Percentiles rank a stretch among this genome's conserved stretches.
Conservation (phyloP, 2,797 vertebrate genomes). For the Serranus cabrilla region DNA sequence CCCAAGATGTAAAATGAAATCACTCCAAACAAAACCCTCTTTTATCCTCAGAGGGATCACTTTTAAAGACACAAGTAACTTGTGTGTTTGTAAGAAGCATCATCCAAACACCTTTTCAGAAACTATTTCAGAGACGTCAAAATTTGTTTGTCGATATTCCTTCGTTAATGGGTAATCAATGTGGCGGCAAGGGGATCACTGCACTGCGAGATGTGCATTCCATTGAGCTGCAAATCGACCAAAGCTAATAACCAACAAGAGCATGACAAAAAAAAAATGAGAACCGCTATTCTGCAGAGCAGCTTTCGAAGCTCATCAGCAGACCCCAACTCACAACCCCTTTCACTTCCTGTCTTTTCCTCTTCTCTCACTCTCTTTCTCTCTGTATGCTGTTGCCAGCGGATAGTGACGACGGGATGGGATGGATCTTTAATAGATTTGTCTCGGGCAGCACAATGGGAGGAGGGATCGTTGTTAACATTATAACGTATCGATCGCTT, state of each 20-base stretch:
- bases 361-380: constrained; percentile 34
- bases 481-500: constrained; percentile 86
- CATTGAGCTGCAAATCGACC: constrained; percentile 67
- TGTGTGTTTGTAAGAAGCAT: constrained; percentile 33
- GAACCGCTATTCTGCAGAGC: constrained; percentile 27
- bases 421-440: constrained; percentile 83
- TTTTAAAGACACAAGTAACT: constrained; percentile 18
- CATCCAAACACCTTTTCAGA: constrained; percentile 46
- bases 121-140: constrained; percentile 43
- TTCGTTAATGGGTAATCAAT: constrained; percentile 73
- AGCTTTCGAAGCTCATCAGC: neutral
- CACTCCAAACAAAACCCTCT: constrained; percentile 16
- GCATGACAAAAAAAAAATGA: constrained; percentile 25
- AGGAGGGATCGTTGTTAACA: constrained; percentile 83
- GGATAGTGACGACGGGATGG: constrained; percentile 68
- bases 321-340: neutral
- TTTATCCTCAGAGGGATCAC: constrained; percentile 8
- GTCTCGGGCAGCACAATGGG: constrained; percentile 80
- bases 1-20: constrained; percentile 5
- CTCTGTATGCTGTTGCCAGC: constrained; percentile 58
- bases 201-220: constrained; percentile 51
- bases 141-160: constrained; percentile 64
- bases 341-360: constrained; percentile 18
- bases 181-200: constrained; percentile 51
- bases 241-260: constrained; percentile 51